Percentiles rank a stretch among this genome's conserved stretches.
Evolutionary conservation across 2,113 vertebrate genomes (phyloP).

Genomic region (Gymnorhina tibicen): DNA sequence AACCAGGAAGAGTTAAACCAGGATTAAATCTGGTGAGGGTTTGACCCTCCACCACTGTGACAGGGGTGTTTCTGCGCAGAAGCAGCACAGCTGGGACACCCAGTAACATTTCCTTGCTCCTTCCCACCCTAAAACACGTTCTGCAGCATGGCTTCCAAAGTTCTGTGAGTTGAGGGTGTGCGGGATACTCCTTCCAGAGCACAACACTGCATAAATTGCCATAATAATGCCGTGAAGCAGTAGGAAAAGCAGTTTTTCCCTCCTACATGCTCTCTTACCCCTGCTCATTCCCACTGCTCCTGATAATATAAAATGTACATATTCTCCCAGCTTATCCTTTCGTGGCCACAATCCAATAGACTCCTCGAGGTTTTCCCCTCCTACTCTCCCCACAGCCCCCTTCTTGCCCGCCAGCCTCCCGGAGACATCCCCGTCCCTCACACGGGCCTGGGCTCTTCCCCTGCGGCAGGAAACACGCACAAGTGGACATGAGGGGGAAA

Average conservation of each 20-base stretch:
- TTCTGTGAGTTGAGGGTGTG: background rate
- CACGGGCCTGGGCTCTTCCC: background rate
- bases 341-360: background rate
- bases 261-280: background rate
- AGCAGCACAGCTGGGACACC: background rate
- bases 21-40: background rate
- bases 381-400: background rate
- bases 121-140: background rate
- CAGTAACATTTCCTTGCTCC: background rate
- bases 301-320: background rate
- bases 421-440: background rate
- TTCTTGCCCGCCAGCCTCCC: background rate
- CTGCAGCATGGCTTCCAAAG: background rate
- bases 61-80: background rate
- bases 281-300: background rate
- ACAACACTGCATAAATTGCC: background rate
- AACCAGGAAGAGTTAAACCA: background rate
- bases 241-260: background rate
- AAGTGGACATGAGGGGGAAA: background rate
- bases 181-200: background rate
- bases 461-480: background rate
- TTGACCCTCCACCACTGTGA: background rate
- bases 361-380: background rate
- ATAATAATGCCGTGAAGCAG: background rate
- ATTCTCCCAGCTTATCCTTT: background rate